Evolutionary conservation across 2,797 vertebrate genomes (phyloP), one percentile per base, ranked within the genome.

Genomic region (Chelonia mydas): DNA sequence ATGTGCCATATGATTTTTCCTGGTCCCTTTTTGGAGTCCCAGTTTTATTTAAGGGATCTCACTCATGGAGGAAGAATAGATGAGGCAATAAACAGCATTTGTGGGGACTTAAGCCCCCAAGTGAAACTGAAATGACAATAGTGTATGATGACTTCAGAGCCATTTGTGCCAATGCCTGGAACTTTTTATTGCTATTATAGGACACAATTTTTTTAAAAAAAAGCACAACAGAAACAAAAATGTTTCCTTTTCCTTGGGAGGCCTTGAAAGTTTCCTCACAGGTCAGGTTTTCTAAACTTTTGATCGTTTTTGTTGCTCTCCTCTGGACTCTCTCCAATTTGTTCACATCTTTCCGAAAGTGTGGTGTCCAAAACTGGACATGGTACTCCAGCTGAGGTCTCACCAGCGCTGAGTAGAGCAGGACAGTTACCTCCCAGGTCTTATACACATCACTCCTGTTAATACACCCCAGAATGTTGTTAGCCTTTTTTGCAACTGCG

Each of bases 141-240:
- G 72, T 4, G 11, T n/a, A 37, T 6, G 12, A 19, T 49, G 49
- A 37, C 8, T 57, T 84, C 74, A 11, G 4, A 10, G 37, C 15
- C 16, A n/a, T 41, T 78, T 57, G 23, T 5, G 4, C 1, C 4
- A 0, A 0, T 5, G 27, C 12, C 65, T 41, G 45, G 72, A 47
- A 76, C 41, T 27, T 28, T 27, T 47, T 47, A 28, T 76, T 68
- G n/a, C n/a, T 28, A 47, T 76, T 76, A 76, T 76, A 45, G 11
- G 41, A 76, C 41, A 47, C 13, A 41, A n/a, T 65, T 65, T 59
- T 51, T 55, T 57, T 21, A 3, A 23, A 68, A 68, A 68, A 68
- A 68, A 21, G 37, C 17, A 21, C 17, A 21, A 37, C 17, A 68
- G 17, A 68, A 68, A 68, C 61, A 68, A 37, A n/a, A 28, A 13